These are phyloP conservation scores for Uloborus diversus DNA, from an alignment of 1,140 invertebrate genomes.

Conservation along the genomic window DNA sequence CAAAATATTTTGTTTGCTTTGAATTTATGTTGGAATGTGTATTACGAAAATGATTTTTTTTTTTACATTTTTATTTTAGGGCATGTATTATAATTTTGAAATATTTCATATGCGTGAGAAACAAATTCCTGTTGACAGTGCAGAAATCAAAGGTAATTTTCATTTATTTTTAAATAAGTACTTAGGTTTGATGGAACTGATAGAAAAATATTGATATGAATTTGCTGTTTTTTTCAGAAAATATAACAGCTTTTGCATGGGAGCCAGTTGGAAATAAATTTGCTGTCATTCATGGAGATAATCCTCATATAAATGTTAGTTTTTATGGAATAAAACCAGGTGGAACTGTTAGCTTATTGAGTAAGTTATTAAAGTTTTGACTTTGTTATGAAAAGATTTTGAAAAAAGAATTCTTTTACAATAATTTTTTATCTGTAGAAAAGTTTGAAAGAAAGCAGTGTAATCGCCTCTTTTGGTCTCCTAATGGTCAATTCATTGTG, in stretches of 20 bases:
- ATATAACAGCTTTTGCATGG: constrained; percentile 96
- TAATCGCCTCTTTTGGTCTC: constrained; percentile 97
- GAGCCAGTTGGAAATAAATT: constrained; percentile 97
- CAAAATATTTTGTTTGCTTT: constrained; percentile 8
- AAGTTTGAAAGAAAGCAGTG: constrained; percentile 90
- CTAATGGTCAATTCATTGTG: constrained; percentile 93
- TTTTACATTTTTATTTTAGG: constrained; percentile 69
- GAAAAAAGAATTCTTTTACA: not conserved
- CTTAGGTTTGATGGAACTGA: not conserved
- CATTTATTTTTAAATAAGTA: not conserved
- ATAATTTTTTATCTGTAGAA: constrained; percentile 67
- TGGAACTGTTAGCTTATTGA: constrained; percentile 85
- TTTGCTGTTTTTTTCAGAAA: constrained; percentile 65
- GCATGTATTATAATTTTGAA: constrained; percentile 99
- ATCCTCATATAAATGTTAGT: constrained; percentile 82
- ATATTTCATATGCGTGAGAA: constrained; percentile 99
- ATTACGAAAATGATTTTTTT: constrained; percentile 13
- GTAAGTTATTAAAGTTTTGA: constrained; percentile 67
- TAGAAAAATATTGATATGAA: not conserved
- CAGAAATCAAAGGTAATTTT: constrained; percentile 78
- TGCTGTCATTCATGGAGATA: constrained; percentile 94
- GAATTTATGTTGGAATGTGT: too few relatives aligned
- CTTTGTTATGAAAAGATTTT: not conserved
- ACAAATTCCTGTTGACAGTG: constrained; percentile 96
- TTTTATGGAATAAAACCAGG: constrained; percentile 92